These are phyloP conservation scores for Lepidurus arcticus DNA, from an alignment of 1,140 invertebrate species.

Conservation along the genomic window DNA sequence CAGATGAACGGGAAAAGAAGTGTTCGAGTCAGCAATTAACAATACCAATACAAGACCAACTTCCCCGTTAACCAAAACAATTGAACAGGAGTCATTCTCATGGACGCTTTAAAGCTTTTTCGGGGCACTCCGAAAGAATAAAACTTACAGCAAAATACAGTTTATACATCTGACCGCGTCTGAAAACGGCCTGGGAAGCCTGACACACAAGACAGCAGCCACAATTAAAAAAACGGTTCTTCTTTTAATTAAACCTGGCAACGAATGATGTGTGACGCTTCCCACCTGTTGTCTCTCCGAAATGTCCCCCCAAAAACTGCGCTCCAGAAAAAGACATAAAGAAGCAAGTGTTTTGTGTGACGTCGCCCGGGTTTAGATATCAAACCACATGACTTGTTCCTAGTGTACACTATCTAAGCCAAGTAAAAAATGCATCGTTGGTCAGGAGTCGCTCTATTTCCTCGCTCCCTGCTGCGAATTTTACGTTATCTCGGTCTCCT, in stretches of 20 bases:
- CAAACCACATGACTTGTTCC: not conserved
- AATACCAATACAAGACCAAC: not conserved
- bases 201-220: not conserved
- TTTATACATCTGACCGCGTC: conserved; percentile 8
- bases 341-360: not conserved
- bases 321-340: not conserved
- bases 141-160: conserved; percentile 17
- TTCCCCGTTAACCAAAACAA: not conserved
- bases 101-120: not conserved
- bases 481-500: not conserved
- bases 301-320: not conserved
- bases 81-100: not conserved
- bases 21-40: not conserved
- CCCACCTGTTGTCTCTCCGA: not conserved
- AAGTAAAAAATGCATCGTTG: not conserved
- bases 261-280: conserved; percentile 6
- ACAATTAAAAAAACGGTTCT: not conserved
- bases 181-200: not conserved
- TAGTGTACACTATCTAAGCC: not conserved
- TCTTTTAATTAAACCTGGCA: not conserved
- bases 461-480: not conserved
- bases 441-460: not conserved
- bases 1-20: not conserved
- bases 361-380: not conserved
- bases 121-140: not conserved